A percentile compares a stretch with the other conserved stretches of the same genome.
Evolutionary conservation across 1,140 invertebrate species (phyloP).

Genomic region (Drosophila willistoni): DNA sequence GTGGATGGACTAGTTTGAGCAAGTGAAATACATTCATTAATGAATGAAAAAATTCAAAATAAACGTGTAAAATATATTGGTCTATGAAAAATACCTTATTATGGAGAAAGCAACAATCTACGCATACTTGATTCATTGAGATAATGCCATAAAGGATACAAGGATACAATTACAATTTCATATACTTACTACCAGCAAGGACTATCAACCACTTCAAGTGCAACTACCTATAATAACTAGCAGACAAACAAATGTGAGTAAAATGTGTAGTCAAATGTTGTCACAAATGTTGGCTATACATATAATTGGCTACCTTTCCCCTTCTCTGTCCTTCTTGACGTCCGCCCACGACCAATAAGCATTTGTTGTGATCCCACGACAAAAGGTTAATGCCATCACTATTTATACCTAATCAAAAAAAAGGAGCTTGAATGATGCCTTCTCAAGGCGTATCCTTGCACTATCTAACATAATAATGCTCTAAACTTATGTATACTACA

Average conservation of each 20-base stretch:
- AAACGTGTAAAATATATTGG: neutral
- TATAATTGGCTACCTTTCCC: neutral
- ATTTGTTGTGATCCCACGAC: constrained; percentile 8
- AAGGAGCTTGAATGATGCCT: neutral
- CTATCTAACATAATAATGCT: constrained; percentile 6
- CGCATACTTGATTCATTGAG: neutral
- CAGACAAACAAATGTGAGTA: neutral
- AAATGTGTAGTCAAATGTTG: neutral
- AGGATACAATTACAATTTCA: neutral
- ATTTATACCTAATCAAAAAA: constrained; percentile 2
- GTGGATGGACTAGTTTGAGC: neutral
- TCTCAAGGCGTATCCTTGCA: constrained; percentile 1
- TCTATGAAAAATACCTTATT: neutral
- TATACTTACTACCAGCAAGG: neutral
- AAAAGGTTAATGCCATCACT: constrained; percentile 5
- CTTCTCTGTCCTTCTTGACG: no score
- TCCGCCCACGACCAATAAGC: neutral
- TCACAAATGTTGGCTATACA: neutral
- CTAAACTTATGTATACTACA: constrained; percentile 2
- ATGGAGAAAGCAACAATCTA: neutral
- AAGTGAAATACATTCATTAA: neutral
- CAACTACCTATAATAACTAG: neutral
- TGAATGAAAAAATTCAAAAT: neutral
- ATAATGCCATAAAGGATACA: neutral
- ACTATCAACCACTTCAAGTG: constrained; percentile 2